Conservation (phyloP, 2,888 invertebrate genomes). For the Graphium colonna region DNA sequence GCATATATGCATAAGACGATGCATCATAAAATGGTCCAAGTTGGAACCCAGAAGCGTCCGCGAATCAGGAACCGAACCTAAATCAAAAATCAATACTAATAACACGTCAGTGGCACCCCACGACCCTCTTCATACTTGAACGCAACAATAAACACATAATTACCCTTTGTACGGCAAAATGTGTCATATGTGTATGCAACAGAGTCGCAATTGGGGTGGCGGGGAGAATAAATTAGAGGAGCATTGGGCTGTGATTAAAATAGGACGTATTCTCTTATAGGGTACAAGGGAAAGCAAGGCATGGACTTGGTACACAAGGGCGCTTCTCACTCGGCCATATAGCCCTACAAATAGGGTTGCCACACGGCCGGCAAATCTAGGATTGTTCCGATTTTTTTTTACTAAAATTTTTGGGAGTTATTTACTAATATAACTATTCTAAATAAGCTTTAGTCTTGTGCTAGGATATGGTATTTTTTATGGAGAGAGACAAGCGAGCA, state of each 20-base stretch:
- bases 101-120: constrained; percentile 27
- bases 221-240: constrained; percentile 38
- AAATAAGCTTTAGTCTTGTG: too few relatives aligned
- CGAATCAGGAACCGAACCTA: too few relatives aligned
- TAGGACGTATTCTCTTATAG: neutral
- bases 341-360: too few relatives aligned
- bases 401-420: too few relatives aligned
- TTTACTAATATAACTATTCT: too few relatives aligned
- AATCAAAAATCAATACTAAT: constrained; percentile 35
- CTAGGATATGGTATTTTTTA: too few relatives aligned
- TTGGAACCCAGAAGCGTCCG: too few relatives aligned
- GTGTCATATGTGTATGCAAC: constrained; percentile 18
- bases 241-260: constrained; percentile 21
- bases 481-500: too few relatives aligned
- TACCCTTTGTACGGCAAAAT: constrained; percentile 24
- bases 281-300: neutral
- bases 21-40: neutral
- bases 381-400: too few relatives aligned
- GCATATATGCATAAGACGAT: neutral
- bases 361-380: too few relatives aligned
- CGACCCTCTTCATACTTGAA: constrained; percentile 34
- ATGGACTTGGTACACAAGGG: neutral
- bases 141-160: constrained; percentile 40
- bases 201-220: constrained; percentile 43
- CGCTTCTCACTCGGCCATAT: neutral